These are phyloP conservation scores for Heliconius hortense DNA, from an alignment of 2,888 invertebrate genomes.

Conservation along the genomic window DNA sequence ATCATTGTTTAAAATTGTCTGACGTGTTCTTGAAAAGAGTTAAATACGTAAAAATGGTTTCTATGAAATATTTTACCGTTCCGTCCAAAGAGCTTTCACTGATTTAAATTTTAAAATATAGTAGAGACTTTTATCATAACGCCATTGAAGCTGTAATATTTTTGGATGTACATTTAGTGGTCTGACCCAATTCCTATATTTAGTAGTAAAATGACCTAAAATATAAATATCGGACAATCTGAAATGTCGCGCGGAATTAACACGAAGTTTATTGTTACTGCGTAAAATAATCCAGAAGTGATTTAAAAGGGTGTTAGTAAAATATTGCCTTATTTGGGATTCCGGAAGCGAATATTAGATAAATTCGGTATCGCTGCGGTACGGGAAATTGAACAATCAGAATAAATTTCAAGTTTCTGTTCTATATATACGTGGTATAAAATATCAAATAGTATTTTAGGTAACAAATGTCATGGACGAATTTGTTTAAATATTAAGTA, in stretches of 20 bases:
- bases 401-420: conserved; percentile 10
- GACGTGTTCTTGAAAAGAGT: not conserved
- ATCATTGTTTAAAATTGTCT: not conserved
- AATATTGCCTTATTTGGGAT: conserved; percentile 25
- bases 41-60: not conserved
- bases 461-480: not conserved
- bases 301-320: conserved; percentile 19
- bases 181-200: conserved; percentile 24
- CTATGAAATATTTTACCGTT: not conserved
- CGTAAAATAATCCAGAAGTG: conserved; percentile 10
- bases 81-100: not conserved
- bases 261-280: conserved; percentile 7
- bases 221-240: not conserved
- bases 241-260: conserved; percentile 11
- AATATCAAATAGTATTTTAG: not conserved
- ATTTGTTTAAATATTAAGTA: not conserved
- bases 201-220: conserved; percentile 19
- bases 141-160: conserved; percentile 8
- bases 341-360: conserved; percentile 26
- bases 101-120: not conserved
- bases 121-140: not conserved
- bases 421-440: not conserved
- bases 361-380: conserved; percentile 15
- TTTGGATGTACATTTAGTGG: conserved; percentile 2
- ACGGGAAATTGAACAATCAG: conserved; percentile 16